These are phyloP conservation scores for Fragum whitleyi DNA, from an alignment of 2,888 invertebrate genomes.

Conservation along the genomic window DNA sequence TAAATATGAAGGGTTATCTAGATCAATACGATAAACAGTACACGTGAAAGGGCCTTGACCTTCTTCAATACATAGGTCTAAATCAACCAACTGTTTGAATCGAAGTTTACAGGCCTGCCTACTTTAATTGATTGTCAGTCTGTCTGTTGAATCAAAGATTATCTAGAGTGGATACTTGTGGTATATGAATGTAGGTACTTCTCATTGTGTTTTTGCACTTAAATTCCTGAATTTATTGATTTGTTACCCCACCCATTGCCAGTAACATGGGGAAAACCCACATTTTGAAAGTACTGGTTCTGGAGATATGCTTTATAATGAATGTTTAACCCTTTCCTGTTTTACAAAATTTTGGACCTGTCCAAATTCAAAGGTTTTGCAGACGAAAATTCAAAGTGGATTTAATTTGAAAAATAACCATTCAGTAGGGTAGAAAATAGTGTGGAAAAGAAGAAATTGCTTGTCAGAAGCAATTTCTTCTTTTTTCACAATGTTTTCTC, in stretches of 20 bases:
- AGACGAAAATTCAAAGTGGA: no score
- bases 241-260: slow-evolving; percentile 48
- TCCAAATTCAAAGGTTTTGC: no score
- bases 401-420: no score
- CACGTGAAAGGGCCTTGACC: slow-evolving; percentile 51
- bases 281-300: background rate
- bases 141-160: background rate
- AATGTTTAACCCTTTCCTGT: no score
- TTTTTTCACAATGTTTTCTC: no score
- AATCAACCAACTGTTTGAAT: background rate
- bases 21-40: slow-evolving; percentile 39
- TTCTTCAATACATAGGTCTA: background rate
- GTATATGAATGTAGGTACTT: slow-evolving; percentile 14
- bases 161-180: background rate
- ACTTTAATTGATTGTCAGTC: slow-evolving; percentile 8
- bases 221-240: background rate
- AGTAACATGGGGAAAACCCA: background rate
- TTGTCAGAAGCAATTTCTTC: no score
- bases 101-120: background rate
- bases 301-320: no score
- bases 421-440: no score
- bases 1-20: slow-evolving; percentile 16
- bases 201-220: background rate
- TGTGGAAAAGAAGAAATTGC: no score
- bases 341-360: no score